Percentiles rank a stretch among this genome's conserved stretches.
Conservation (phyloP, 2,888 invertebrate species). For the Tortricodes alternella region DNA sequence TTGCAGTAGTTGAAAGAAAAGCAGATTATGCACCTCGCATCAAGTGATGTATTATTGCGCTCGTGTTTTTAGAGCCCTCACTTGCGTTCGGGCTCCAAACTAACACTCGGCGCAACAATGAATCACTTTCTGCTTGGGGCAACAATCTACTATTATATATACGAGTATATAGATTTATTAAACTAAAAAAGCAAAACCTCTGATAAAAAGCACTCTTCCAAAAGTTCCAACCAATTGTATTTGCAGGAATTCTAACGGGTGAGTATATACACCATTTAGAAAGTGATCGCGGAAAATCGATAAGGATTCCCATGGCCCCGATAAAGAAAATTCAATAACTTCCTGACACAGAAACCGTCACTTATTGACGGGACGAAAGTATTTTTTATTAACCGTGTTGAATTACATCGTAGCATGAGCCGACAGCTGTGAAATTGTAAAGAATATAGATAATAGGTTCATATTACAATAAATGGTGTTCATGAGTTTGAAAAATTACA, state of each 20-base stretch:
- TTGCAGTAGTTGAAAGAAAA: too few relatives aligned
- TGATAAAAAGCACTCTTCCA: too few relatives aligned
- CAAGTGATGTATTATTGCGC: too few relatives aligned
- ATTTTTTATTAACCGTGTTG: constrained; percentile 10
- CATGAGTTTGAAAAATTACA: neutral
- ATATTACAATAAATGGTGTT: neutral
- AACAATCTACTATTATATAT: too few relatives aligned
- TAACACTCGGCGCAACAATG: too few relatives aligned
- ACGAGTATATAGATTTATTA: too few relatives aligned
- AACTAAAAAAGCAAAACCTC: too few relatives aligned
- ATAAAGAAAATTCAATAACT: constrained; percentile 29
- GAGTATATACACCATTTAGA: too few relatives aligned
- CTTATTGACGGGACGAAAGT: constrained; percentile 2
- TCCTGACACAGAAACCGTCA: constrained; percentile 9
- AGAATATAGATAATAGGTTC: neutral
- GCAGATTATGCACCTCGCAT: too few relatives aligned
- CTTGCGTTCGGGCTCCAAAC: too few relatives aligned
- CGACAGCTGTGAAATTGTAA: neutral
- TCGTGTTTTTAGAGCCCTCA: too few relatives aligned
- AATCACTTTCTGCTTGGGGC: too few relatives aligned
- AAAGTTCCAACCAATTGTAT: neutral
- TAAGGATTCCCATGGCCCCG: constrained; percentile 6
- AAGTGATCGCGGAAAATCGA: constrained; percentile 1
- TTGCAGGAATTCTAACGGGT: neutral
- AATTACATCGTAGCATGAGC: neutral